Percentiles rank a stretch among this genome's conserved stretches.
These are phyloP conservation scores for Adelges cooleyi DNA, from an alignment of 1,140 invertebrate species.

Conservation along the genomic window DNA sequence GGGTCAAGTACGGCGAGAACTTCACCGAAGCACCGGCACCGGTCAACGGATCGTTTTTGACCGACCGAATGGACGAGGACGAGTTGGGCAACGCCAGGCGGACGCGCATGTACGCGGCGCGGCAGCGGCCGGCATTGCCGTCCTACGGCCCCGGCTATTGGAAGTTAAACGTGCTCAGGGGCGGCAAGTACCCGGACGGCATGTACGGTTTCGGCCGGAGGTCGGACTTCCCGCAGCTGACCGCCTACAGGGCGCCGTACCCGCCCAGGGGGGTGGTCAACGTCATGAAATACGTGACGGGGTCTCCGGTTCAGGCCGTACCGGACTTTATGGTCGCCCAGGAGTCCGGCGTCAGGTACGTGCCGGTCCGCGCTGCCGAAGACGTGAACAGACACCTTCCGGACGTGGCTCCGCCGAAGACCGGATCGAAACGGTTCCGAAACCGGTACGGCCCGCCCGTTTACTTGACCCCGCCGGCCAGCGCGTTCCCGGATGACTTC, in stretches of 20 bases:
- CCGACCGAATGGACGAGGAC: background rate
- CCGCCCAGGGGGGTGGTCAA: background rate
- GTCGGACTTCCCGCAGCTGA: constrained; percentile 8
- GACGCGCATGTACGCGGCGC: background rate
- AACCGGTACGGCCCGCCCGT: constrained; percentile 8
- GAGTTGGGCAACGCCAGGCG: background rate
- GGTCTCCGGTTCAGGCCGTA: background rate
- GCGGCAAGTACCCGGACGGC: background rate
- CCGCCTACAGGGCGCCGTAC: background rate
- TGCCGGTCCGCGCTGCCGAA: background rate
- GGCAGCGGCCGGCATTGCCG: background rate
- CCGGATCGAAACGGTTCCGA: background rate
- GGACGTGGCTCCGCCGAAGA: background rate
- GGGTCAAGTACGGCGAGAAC: background rate
- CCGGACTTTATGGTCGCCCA: background rate
- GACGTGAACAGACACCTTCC: background rate
- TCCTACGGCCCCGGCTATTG: background rate
- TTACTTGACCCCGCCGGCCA: background rate
- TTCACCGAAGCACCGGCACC: background rate
- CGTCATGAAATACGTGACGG: constrained; percentile 22
- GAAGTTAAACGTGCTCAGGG: background rate
- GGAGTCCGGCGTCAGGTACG: background rate
- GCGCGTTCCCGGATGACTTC: constrained; percentile 1
- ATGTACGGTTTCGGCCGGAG: constrained; percentile 1
- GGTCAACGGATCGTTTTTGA: background rate